phyloP scores from a whole-genome alignment of 2,888 invertebrate genomes.

The Criorhina ranunculi region DNA sequence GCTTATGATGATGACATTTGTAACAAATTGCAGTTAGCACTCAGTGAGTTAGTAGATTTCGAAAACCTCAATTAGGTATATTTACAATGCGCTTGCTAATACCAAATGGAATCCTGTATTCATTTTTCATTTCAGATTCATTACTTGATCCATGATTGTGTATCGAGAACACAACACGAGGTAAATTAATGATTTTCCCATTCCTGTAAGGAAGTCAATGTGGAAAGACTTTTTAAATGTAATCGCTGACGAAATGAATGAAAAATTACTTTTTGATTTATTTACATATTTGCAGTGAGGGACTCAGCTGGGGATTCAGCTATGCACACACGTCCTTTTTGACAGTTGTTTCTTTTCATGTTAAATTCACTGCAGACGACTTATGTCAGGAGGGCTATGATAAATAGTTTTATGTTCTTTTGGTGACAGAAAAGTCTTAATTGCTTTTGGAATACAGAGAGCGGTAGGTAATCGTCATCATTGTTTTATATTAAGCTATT shows the following conservation, averaged over 20 bases:
- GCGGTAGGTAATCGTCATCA: not conserved
- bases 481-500: not conserved
- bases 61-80: no score
- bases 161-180: conserved; percentile 39
- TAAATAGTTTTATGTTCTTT: conserved; percentile 38
- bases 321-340: conserved; percentile 22
- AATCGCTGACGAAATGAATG: conserved; percentile 64
- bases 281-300: conserved; percentile 54
- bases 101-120: conserved; percentile 20
- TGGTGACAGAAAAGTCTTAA: conserved; percentile 48
- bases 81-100: conserved; percentile 20
- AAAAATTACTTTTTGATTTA: conserved; percentile 72
- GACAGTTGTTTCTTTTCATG: conserved; percentile 7
- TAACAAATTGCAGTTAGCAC: conserved; percentile 52
- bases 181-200: conserved; percentile 68
- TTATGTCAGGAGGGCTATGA: conserved; percentile 52
- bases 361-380: conserved; percentile 4
- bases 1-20: conserved; percentile 64
- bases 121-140: conserved; percentile 69
- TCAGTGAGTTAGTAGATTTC: conserved; percentile 11
- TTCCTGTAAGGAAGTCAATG: conserved; percentile 43
- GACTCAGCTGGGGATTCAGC: conserved; percentile 35
- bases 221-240: conserved; percentile 62
- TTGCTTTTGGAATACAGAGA: conserved; percentile 27
- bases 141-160: conserved; percentile 50